Base-by-base conservation (phyloP, 2,888 invertebrate genomes). In the Disparrhopalites patrizii region DNA sequence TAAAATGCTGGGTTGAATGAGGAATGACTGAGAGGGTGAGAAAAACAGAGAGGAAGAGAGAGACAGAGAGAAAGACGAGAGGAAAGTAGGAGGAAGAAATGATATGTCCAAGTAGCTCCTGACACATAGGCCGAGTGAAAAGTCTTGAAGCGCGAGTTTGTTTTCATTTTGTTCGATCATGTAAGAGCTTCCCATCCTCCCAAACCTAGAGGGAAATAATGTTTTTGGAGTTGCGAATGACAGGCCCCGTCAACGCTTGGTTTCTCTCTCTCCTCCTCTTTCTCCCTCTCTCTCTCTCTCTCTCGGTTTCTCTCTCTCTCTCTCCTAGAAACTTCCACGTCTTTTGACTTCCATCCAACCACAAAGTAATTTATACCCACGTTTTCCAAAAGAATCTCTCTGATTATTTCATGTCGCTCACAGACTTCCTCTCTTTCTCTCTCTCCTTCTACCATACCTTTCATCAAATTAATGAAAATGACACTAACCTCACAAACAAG, bases 301-400 rank as follows among this genome's bases (percentile, higher is more conserved):
- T n/a, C n/a, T n/a, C n/a, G n/a, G n/a, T n/a, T n/a, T n/a, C n/a
- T n/a, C n/a, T n/a, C n/a, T n/a, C n/a, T n/a, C n/a, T n/a, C n/a
- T n/a, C n/a, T n/a, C n/a, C n/a, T n/a, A n/a, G n/a, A n/a, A 63
- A 69, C 64, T 69, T 69, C 57, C 65, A 68, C 65, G 65, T 69
- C 70, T 74, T 74, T 74, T 74, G 74, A 74, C 73, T 74, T 73
- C 69, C 74, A 74, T 72, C 68, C 74, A 74, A 74, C 70, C 74
- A 68, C 71, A 71, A 70, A 70, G 68, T 72, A 74, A 73, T 74
- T 74, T 68, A 67, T 69, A 68, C 70, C 70, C 70, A 74, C 69
- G 70, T 68, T 69, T 68, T 68, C 66, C 64, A 66, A 67, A 38
- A 31, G 40, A 54, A 38, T 38, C 62, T 50, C 62, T 65, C 69